Percentiles rank a stretch among this genome's conserved stretches.
Conservation (phyloP, 2,888 invertebrate genomes). For the Tiliacea citrago region DNA sequence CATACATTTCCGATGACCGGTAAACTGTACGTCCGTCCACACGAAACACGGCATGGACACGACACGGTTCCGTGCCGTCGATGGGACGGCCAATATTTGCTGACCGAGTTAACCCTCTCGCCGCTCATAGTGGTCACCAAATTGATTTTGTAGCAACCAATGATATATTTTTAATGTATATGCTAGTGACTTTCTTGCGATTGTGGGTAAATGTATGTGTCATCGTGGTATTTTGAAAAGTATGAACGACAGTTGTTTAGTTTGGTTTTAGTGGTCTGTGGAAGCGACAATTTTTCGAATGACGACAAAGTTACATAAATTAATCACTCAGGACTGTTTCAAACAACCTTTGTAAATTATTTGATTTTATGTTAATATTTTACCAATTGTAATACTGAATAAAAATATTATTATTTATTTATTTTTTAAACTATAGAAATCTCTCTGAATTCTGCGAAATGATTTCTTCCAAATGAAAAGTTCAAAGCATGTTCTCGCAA, state of each 20-base stretch:
- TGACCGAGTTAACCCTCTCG: slow-evolving; percentile 52
- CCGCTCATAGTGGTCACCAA: slow-evolving; percentile 44
- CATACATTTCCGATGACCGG: slow-evolving; percentile 16
- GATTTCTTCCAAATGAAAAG: slow-evolving; percentile 3
- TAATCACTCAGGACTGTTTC: not conserved
- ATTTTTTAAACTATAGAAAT: too few species aligned
- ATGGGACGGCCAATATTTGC: slow-evolving; percentile 64
- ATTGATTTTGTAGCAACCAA: slow-evolving; percentile 58
- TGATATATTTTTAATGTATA: slow-evolving; percentile 57
- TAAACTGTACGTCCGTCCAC: slow-evolving; percentile 14
- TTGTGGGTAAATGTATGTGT: not conserved
- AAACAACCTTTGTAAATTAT: too few species aligned
- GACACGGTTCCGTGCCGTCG: slow-evolving; percentile 29
- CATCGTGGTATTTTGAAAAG: not conserved
- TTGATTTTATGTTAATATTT: too few species aligned
- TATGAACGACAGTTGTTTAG: not conserved
- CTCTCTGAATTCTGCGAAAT: too few species aligned
- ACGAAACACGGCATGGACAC: slow-evolving; percentile 20
- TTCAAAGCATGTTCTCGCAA: not conserved
- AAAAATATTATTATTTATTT: too few species aligned
- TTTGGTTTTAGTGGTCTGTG: not conserved
- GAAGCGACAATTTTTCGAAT: not conserved
- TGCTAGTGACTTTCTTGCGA: slow-evolving; percentile 36
- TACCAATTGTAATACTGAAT: too few species aligned
- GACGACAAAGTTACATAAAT: not conserved